A percentile compares a stretch with the other conserved stretches of the same genome.
Conservation (phyloP, 2,888 invertebrate genomes). For the Agelastica alni region DNA sequence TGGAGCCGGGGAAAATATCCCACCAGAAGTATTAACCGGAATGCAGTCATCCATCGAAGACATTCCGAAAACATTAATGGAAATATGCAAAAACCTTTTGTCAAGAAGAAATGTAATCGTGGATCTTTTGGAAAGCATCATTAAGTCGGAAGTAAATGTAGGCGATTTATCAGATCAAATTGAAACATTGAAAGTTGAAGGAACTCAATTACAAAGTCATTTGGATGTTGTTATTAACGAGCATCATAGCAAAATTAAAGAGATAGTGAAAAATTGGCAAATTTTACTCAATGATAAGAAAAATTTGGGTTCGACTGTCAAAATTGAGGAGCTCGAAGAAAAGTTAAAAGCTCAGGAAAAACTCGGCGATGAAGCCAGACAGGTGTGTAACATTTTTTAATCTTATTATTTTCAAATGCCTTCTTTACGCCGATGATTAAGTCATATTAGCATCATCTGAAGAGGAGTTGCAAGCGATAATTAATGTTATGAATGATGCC, state of each 20-base stretch:
- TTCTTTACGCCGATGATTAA: too few species aligned
- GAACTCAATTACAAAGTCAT: slow-evolving; percentile 42
- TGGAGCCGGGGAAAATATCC: slow-evolving; percentile 32
- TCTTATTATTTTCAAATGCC: too few species aligned
- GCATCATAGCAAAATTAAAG: slow-evolving; percentile 44
- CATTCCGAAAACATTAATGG: slow-evolving; percentile 47
- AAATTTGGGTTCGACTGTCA: slow-evolving; percentile 22
- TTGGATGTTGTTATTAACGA: slow-evolving; percentile 44
- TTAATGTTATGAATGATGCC: too few species aligned
- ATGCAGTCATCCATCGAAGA: slow-evolving; percentile 49
- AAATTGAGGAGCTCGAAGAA: slow-evolving; percentile 41
- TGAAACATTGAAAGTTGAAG: slow-evolving; percentile 42
- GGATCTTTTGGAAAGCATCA: slow-evolving; percentile 45
- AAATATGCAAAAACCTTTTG: slow-evolving; percentile 49
- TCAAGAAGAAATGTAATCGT: slow-evolving; percentile 44
- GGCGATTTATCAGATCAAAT: slow-evolving; percentile 42
- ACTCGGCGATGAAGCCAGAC: slow-evolving; percentile 38
- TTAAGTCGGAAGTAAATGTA: slow-evolving; percentile 42
- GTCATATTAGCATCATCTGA: too few species aligned
- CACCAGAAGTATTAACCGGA: slow-evolving; percentile 37
- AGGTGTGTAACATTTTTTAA: neutral
- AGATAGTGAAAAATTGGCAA: slow-evolving; percentile 44
- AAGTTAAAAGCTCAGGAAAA: slow-evolving; percentile 43
- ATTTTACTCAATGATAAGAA: slow-evolving; percentile 39
- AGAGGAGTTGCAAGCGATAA: too few species aligned